A percentile compares a stretch with the other conserved stretches of the same genome.
phyloP scores from a whole-genome alignment of 2,797 vertebrate species.

The Gambusia yucatana region DNA sequence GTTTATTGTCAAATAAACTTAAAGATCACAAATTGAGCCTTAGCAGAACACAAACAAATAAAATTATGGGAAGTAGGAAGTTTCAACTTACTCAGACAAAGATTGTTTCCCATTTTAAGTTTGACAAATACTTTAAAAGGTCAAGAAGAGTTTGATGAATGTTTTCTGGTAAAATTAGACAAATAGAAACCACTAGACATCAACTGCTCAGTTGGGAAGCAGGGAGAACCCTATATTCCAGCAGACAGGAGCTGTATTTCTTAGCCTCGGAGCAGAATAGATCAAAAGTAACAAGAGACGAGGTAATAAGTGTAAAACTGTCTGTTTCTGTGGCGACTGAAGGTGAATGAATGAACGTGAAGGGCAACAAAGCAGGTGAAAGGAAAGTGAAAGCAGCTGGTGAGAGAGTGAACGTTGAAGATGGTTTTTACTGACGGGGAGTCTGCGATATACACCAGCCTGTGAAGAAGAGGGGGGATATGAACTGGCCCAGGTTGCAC shows the following conservation, averaged over 20 bases:
- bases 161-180: neutral
- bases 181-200: neutral
- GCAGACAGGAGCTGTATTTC: neutral
- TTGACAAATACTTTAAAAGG: neutral
- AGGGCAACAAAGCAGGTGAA: conserved; percentile 52
- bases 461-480: conserved; percentile 7
- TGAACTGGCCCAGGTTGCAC: conserved; percentile 5
- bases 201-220: neutral
- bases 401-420: conserved; percentile 48
- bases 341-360: conserved; percentile 24
- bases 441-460: conserved; percentile 11
- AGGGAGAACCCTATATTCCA: neutral
- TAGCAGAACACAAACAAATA: neutral
- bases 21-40: neutral
- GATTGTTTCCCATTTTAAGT: neutral
- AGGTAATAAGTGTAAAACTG: neutral
- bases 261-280: neutral
- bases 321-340: neutral
- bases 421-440: conserved; percentile 50
- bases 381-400: conserved; percentile 51
- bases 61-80: neutral
- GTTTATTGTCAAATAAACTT: conserved; percentile 1
- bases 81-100: neutral
- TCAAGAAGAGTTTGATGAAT: neutral
- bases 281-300: neutral